These are phyloP conservation scores for Drosophila kokeensis DNA, from an alignment of 2,888 invertebrate species.

Conservation along the genomic window DNA sequence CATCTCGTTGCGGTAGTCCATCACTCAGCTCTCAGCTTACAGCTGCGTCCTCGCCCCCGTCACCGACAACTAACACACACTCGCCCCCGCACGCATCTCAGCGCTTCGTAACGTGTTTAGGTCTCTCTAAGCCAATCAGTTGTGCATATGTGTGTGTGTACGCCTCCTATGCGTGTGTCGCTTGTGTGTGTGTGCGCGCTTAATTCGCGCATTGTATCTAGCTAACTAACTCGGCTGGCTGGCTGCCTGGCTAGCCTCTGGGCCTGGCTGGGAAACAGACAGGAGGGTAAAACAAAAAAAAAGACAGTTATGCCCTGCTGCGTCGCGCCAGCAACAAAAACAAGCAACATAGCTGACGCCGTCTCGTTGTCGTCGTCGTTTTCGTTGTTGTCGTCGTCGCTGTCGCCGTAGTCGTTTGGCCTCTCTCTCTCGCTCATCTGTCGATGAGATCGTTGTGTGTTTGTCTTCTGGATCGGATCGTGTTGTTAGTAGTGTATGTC, in stretches of 20 bases:
- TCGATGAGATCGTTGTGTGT: constrained; percentile 47
- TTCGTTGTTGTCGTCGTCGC: constrained; percentile 28
- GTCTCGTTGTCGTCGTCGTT: constrained; percentile 49
- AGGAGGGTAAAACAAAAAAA: constrained; percentile 46
- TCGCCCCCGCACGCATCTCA: constrained; percentile 25
- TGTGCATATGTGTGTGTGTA: constrained; percentile 11
- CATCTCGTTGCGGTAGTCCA: constrained; percentile 66
- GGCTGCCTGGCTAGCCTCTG: constrained; percentile 51
- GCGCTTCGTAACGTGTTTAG: constrained; percentile 71
- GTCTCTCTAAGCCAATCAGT: constrained; percentile 67
- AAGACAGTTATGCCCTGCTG: constrained; percentile 77
- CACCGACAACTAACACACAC: constrained; percentile 1
- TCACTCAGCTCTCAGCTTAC: constrained; percentile 56
- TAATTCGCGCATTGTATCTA: constrained; percentile 74
- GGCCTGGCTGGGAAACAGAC: constrained; percentile 48
- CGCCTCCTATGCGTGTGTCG: constrained; percentile 11
- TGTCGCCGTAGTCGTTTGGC: constrained; percentile 35
- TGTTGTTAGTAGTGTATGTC: constrained; percentile 70
- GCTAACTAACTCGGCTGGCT: constrained; percentile 55
- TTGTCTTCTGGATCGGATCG: constrained; percentile 52
- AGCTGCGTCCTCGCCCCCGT: constrained; percentile 12
- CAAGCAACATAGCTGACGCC: constrained; percentile 64
- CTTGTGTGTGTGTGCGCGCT: constrained; percentile 46
- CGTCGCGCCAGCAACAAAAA: constrained; percentile 73
- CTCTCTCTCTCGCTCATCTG: constrained; percentile 58